Percentiles rank a stretch among this genome's conserved stretches.
Evolutionary conservation across 2,888 invertebrate species (phyloP).

Genomic region (Nomada ruficornis): DNA sequence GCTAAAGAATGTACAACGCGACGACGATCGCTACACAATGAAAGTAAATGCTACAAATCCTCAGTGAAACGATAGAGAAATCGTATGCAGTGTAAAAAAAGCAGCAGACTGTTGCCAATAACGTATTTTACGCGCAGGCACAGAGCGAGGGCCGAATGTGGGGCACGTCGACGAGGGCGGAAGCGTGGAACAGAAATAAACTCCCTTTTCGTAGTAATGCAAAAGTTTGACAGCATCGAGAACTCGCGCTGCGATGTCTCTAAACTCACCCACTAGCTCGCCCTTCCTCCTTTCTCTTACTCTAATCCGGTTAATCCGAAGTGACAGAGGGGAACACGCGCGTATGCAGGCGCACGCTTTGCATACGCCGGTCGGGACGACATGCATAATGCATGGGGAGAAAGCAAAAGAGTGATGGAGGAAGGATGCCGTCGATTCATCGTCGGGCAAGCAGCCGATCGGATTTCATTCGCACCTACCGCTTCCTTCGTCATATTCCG

Average conservation of each 20-base stretch:
- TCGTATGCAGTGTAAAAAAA: too few relatives aligned
- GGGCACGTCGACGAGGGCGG: conserved; percentile 6
- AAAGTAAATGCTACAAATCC: too few relatives aligned
- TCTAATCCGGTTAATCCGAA: conserved; percentile 43
- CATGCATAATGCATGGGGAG: conserved; percentile 60
- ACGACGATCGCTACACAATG: too few relatives aligned
- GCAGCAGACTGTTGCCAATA: too few relatives aligned
- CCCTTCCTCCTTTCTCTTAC: neutral
- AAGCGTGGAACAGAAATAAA: neutral
- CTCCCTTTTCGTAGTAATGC: conserved; percentile 14
- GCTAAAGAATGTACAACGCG: too few relatives aligned
- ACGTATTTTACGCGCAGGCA: neutral
- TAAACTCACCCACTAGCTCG: conserved; percentile 2
- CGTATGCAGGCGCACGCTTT: conserved; percentile 15
- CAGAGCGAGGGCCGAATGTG: neutral
- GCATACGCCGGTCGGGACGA: conserved; percentile 33
- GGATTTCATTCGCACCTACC: conserved; percentile 39
- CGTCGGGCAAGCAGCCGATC: conserved; percentile 33
- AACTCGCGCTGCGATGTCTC: neutral
- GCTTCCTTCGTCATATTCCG: neutral
- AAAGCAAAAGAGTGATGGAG: neutral
- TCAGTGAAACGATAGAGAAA: too few relatives aligned
- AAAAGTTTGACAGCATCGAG: conserved; percentile 30
- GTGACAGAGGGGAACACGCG: conserved; percentile 14
- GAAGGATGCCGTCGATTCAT: conserved; percentile 46